Base-by-base conservation (phyloP, 2,888 invertebrate species). In the Scaptomyza tumidula region DNA sequence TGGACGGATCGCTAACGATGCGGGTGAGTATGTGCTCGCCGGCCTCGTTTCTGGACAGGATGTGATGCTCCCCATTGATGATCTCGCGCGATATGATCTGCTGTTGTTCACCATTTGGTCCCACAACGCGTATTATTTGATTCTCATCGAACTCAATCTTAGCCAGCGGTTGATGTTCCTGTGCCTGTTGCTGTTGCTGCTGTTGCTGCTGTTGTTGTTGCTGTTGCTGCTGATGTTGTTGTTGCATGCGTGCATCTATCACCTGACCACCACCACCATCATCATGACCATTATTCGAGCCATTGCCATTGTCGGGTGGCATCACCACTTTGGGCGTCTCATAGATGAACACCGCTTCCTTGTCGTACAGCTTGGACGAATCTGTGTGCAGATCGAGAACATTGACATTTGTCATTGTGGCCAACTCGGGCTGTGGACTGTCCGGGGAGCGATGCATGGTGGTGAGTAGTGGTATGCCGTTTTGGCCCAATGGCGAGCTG, bases 401-500 rank as follows among this genome's bases (percentile, higher is more conserved):
- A 89, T 96, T 96, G 77, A 97, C 97, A 62, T 97, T 96, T 70
- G 96, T 97, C 97, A 97, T 97, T 89, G 96, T 97, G 78, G 96
- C 96, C 80, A 97, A 93, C 92, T 97, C 95, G 73, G 95, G 94
- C 84, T 95, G 95, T 84, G 94, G 95, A 92, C 94, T 92, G 54
- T 95, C 94, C 46, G 94, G 94, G 11, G 92, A 92, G 52, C 90
- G 90, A 59, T 92, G 92, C 88, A 92, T 91, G 14, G 90, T 86
- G 70, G 91, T 89, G 49, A 92, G 68, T 14, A 92, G 80, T 3
- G 91, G 89, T 31, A 92, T 81, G 27, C 91, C 91, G 87, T 91
- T 91, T 43, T 88, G 81, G 11, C 85, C 80, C 55, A 86, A 71
- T n/a, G 90, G 80, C 13, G 88, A 86, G 13, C 89, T 84, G 65